A percentile compares a stretch with the other conserved stretches of the same genome.
Conservation (phyloP, 2,797 vertebrate genomes). For the Helarctos malayanus region DNA sequence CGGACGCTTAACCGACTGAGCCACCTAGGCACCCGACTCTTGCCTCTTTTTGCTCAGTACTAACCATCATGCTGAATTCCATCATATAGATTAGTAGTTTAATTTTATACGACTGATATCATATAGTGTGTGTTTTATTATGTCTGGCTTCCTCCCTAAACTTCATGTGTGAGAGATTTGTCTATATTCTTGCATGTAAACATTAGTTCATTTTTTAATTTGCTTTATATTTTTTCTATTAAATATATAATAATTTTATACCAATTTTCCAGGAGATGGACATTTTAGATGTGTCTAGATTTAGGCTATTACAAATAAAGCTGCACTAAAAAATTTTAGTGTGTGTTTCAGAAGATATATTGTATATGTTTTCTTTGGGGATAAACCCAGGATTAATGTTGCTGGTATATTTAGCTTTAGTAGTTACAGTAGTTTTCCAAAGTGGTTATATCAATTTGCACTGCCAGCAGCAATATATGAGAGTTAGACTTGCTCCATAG, state of each 20-base stretch:
- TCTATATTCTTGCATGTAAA: not conserved
- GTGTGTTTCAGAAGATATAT: not conserved
- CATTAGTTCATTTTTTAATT: not conserved
- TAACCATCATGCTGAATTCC: not conserved
- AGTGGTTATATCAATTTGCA: not conserved
- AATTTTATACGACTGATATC: not conserved
- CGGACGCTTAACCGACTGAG: too few relatives aligned
- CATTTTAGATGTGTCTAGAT: not conserved
- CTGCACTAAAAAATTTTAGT: not conserved
- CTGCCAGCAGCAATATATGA: not conserved
- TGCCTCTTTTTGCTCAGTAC: not conserved
- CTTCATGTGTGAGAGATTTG: not conserved
- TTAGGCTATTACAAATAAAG: not conserved
- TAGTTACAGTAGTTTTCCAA: not conserved
- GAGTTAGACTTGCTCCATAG: not conserved
- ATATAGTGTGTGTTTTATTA: not conserved
- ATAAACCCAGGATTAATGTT: not conserved
- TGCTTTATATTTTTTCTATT: not conserved
- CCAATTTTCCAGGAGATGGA: not conserved
- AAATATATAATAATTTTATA: not conserved
- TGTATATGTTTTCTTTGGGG: not conserved
- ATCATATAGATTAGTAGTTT: not conserved
- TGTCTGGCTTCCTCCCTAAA: not conserved
- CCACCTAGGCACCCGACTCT: too few relatives aligned
- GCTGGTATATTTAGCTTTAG: not conserved